Evolutionary conservation across 1,140 invertebrate species (phyloP), one percentile per base, ranked within the genome.

Genomic region (Tetranychus urticae): DNA sequence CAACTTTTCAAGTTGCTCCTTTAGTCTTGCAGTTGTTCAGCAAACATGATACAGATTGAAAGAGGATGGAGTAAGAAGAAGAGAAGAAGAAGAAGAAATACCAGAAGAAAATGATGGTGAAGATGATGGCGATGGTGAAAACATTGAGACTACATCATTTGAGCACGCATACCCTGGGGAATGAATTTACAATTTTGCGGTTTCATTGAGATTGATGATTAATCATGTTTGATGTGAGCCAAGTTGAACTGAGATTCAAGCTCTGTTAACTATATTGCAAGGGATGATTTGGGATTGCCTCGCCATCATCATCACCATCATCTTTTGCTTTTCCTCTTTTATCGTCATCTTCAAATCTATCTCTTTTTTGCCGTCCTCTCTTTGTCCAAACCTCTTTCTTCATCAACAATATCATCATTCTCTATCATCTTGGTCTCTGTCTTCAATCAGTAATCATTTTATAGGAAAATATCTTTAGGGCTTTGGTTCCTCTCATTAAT

Each of bases 281-380:
- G 76, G 2, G 86, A 86, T 71, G 92, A 87, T 46, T 93, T 75
- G 12, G 88, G 77, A 81, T 91, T 90, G 63, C 90, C 89, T 52
- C 50, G 7, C 50, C 14, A 23, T 52, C 50, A 7, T 34, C 7
- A 23, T 52, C 50, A 52, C 14, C 33, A 23, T 58, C 23, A 23
- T n/a, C 14, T 50, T 42, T 10, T 42, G 5, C 39, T 34, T 12
- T 23, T 45, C 36, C 5, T 45, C 14, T 45, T 58, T 34, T 45
- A n/a, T 58, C 56, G 14, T 34, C 36, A 42, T 42, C 39, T 42
- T 42, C 10, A 6, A 6, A 42, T 42, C 5, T 42, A 42, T 42
- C 39, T 42, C 10, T 10, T 42, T 42, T 10, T 42, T 10, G 10
- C 10, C 39, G 10, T 42, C 39, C 5, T 42, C 39, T 42, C 10